A percentile compares a stretch with the other conserved stretches of the same genome.
These are phyloP conservation scores for Trididemnum miniatum DNA, from an alignment of 23 tunicate genomes.

Conservation along the genomic window DNA sequence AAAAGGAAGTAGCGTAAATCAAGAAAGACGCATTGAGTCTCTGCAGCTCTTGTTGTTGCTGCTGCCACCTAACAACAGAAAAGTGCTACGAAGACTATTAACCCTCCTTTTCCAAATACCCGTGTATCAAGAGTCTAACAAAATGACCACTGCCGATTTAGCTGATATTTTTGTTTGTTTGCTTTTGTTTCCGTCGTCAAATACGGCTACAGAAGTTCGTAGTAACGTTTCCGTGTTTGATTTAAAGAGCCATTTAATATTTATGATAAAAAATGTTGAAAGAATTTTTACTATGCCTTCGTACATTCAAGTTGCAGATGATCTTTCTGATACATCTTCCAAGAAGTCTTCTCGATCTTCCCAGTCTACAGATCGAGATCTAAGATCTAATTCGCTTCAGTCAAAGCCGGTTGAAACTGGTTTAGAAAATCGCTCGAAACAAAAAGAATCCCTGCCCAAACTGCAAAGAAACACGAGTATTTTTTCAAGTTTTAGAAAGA, in stretches of 20 bases:
- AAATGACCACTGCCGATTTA: slow-evolving; percentile 83
- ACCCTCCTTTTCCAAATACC: slow-evolving; percentile 77
- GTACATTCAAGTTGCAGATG: slow-evolving; percentile 71
- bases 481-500: slow-evolving; percentile 47
- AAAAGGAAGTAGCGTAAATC: slow-evolving; percentile 19
- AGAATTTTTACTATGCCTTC: slow-evolving; percentile 74
- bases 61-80: slow-evolving; percentile 71
- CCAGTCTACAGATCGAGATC: too few species aligned
- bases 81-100: slow-evolving; percentile 50
- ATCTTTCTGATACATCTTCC: slow-evolving; percentile 30
- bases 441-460: background rate
- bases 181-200: slow-evolving; percentile 64
- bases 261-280: slow-evolving; percentile 83
- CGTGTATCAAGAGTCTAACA: slow-evolving; percentile 62
- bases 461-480: background rate
- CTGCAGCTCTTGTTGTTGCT: slow-evolving; percentile 69
- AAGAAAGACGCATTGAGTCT: slow-evolving; percentile 75
- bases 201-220: slow-evolving; percentile 48
- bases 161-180: slow-evolving; percentile 76
- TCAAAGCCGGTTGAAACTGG: background rate
- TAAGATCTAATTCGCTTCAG: too few species aligned
- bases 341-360: too few species aligned
- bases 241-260: slow-evolving; percentile 74
- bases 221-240: slow-evolving; percentile 36
- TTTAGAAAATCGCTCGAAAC: background rate